Conservation (phyloP, 2,888 invertebrate genomes). For the Melinaea menophilus region DNA sequence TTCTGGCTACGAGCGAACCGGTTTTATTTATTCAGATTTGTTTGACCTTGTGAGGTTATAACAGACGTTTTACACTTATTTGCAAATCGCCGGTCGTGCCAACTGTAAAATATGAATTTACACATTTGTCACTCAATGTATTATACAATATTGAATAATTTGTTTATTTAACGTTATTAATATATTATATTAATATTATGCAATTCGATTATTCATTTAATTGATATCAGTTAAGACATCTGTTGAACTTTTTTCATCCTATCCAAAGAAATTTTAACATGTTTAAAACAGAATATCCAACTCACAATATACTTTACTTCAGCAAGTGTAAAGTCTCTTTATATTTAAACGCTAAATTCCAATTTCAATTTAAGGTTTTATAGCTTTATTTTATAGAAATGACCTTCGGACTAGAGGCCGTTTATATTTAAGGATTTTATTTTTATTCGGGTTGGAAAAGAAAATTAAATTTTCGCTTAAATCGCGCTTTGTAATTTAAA, state of each 20-base stretch:
- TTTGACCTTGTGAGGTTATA: slow-evolving; percentile 25
- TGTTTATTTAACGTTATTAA: background rate
- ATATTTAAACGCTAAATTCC: slow-evolving; percentile 14
- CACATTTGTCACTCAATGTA: background rate
- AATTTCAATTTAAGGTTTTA: slow-evolving; percentile 22
- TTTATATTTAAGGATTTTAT: slow-evolving; percentile 14
- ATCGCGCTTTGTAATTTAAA: no score
- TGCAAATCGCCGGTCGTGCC: background rate
- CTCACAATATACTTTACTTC: no score
- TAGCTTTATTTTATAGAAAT: slow-evolving; percentile 14
- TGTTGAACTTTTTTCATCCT: no score
- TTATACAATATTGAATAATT: background rate
- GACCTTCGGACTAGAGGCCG: slow-evolving; percentile 12
- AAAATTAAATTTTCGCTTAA: no score
- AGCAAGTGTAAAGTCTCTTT: slow-evolving; percentile 7
- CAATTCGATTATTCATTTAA: no score
- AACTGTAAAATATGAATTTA: background rate
- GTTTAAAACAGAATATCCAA: no score
- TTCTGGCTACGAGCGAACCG: slow-evolving; percentile 16
- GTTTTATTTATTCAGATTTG: slow-evolving; percentile 26
- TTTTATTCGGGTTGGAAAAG: slow-evolving; percentile 4
- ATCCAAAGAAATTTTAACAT: no score
- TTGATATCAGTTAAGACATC: no score
- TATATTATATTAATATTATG: no score
- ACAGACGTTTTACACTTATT: slow-evolving; percentile 13